These are phyloP conservation scores for Pyrrhia umbra DNA, from an alignment of 2,888 invertebrate species.

Conservation along the genomic window DNA sequence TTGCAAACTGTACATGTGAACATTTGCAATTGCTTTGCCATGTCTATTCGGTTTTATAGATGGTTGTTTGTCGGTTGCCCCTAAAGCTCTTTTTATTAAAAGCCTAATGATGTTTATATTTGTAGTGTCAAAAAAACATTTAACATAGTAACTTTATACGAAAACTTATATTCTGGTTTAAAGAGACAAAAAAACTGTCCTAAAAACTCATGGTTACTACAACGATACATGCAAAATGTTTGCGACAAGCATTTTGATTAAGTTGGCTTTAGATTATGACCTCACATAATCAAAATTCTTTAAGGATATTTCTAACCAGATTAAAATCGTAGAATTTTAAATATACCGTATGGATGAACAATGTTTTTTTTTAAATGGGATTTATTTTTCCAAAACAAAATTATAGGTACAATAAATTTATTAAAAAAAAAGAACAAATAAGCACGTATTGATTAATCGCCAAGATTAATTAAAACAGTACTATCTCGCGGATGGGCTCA, in stretches of 20 bases:
- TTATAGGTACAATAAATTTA: no score
- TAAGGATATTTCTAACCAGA: constrained; percentile 26
- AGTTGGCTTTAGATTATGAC: constrained; percentile 25
- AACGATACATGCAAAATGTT: constrained; percentile 31
- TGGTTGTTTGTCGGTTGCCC: no score
- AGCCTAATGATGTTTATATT: no score
- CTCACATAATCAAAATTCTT: constrained; percentile 50
- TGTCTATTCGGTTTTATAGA: not conserved
- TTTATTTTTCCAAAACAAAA: no score
- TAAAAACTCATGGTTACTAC: constrained; percentile 22
- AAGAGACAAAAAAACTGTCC: not conserved
- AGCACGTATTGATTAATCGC: constrained; percentile 4
- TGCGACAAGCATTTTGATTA: constrained; percentile 41
- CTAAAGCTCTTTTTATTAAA: no score
- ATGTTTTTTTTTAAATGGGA: no score
- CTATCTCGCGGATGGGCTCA: constrained; percentile 9
- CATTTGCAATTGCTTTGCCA: not conserved
- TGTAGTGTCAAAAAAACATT: no score
- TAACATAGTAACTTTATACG: no score
- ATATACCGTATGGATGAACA: constrained; percentile 33
- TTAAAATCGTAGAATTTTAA: constrained; percentile 25
- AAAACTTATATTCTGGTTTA: not conserved
- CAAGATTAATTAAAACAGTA: constrained; percentile 7
- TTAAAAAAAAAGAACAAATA: not conserved
- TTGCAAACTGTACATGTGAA: constrained; percentile 37